These are phyloP conservation scores for Lepidocolaptes lacrymiger DNA, from an alignment of 2,797 vertebrate species.

Conservation along the genomic window DNA sequence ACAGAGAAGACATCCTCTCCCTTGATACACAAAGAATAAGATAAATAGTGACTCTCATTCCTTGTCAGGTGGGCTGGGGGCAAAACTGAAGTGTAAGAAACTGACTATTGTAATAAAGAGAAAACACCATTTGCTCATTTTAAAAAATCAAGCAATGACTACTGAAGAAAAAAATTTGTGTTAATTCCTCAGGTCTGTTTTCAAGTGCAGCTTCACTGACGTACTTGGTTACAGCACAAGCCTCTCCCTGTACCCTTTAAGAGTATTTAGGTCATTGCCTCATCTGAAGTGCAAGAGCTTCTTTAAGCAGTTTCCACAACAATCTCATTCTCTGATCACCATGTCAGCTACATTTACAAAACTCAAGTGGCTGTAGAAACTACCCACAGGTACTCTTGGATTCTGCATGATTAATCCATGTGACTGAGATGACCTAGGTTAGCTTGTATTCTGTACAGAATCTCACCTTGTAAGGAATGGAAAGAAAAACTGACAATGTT, in stretches of 20 bases:
- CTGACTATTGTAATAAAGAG: rapidly evolving
- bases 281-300: background rate
- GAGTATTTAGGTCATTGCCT: constrained; percentile 24
- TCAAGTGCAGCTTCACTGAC: background rate
- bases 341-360: constrained; percentile 20
- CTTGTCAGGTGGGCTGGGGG: background rate
- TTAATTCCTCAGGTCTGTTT: background rate
- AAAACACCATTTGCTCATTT: background rate
- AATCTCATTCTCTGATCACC: background rate
- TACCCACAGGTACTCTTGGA: background rate
- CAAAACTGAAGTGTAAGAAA: background rate
- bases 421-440: background rate
- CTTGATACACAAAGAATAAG: background rate
- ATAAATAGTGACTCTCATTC: background rate
- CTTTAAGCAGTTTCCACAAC: background rate
- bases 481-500: background rate
- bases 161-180: background rate
- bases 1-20: background rate
- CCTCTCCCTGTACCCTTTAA: background rate
- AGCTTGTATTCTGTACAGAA: background rate
- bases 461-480: background rate
- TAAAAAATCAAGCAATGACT: background rate
- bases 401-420: background rate
- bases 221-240: background rate
- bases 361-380: background rate